Base-by-base conservation (phyloP, 2,113 vertebrate genomes). In the Bombycilla garrulus region DNA sequence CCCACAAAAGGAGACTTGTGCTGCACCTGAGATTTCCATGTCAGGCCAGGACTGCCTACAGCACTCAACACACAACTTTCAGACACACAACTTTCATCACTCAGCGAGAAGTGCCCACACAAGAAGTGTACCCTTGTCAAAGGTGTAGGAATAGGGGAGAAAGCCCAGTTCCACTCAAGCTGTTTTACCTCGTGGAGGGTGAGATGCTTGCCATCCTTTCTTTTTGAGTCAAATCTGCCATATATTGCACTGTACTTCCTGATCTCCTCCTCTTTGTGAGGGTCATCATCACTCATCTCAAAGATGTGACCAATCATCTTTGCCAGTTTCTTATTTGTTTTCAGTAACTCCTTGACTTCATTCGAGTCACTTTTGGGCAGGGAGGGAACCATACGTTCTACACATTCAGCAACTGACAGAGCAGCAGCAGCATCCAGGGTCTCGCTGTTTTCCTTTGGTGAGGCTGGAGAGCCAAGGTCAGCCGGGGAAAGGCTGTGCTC, bases 181-280 rank as follows among this genome's bases (percentile, higher is more conserved):
- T 26, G 19, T 72, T 95, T 97, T 98, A 99, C 99, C 99, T 99
- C 99, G 1, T 99, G 99, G 70, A 99, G 98, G 0, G 99, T 99
- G 88, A 99, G 98, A 93, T 99, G 99, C 57, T 99, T 99, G 64
- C 99, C 99, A 44, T 99, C 99, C 94, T 99, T 98, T 82, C 99
- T 98, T 98, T 99, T 99, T 0, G 99, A 99, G 98, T 99, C 99
- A 71, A 99, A 99, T 45, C 99, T 98, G 51, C 99, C 99, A 44
- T 99, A 99, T 97, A 99, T 99, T 96, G 99, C 99, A 92, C 99
- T 99, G 97, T 99, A 99, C 93, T 99, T 99, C 33, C 99, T 98
- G 61, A 99, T 99, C 95, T 99, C 99, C 89, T 99, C 99, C 95
- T 99, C 99, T 90, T 98, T 97, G 77, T 98, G 98, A 2, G 99